Base-by-base conservation (phyloP, 2,888 invertebrate genomes). In the Mellilla xanthometata region DNA sequence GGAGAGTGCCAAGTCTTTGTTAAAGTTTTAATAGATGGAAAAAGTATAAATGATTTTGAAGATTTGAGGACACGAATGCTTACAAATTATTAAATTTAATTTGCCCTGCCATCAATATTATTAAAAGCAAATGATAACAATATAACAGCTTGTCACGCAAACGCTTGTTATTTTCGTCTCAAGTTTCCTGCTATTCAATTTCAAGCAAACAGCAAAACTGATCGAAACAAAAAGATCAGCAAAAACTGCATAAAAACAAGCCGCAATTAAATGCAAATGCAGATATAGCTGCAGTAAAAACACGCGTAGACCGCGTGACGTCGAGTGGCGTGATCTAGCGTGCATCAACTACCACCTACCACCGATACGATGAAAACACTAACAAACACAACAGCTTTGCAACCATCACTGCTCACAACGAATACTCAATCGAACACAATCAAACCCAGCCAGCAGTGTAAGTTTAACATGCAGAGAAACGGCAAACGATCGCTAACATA, bases 251-350 rank as follows among this genome's bases (percentile, higher is more conserved):
- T 24, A 48, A 49, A 51, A 52, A 51, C 48, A 49, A 22, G 24
- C 24, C 41, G 39, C 51, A 53, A 56, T 53, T 49, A 53, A 45
- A 53, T 53, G 53, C 49, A 44, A 53, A 51, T 56, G 44, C 51
- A 32, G 29, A 42, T 44, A 39, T 30, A 35, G 41, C 38, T 47
- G 47, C 44, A 43, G 48, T 24, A 50, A 43, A 52, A 48, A 56
- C 43, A 41, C 50, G 44, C 46, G 52, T 44, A 52, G 49, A 53
- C 57, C 45, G 49, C 41, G 27, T 53, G 55, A 58, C 57, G 57
- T 52, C 52, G 35, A 26, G 50, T 56, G 56, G 56, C 56, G 54
- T 54, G 56, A 53, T 52, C 39, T 39, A 41, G 41, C 44, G 10
- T 11, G 44, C 34, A 39, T 46, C 47, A 49, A 43, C 42, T 44